phyloP scores from a whole-genome alignment of 2,113 vertebrate species.

The Grammomys dolichurus region DNA sequence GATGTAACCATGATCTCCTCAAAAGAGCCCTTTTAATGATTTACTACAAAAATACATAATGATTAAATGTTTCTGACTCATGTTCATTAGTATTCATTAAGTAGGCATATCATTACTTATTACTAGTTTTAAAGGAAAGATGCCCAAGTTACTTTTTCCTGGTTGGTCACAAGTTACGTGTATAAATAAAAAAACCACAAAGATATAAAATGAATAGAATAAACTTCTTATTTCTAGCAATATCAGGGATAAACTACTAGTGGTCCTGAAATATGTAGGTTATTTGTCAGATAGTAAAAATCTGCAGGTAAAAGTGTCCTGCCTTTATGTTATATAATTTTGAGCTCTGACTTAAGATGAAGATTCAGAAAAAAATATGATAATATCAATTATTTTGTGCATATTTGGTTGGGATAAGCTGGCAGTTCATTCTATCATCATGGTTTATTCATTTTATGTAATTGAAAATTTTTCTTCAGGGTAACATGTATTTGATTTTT shows the following conservation, averaged over 20 bases:
- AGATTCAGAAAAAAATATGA: conserved; percentile 51
- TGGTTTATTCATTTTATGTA: conserved; percentile 72
- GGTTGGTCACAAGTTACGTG: neutral
- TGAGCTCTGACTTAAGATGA: conserved; percentile 24
- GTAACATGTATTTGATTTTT: conserved; percentile 74
- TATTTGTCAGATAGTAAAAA: conserved; percentile 47
- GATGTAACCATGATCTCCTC: neutral
- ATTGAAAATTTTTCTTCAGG: conserved; percentile 74
- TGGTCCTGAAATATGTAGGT: neutral
- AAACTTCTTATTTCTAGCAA: neutral
- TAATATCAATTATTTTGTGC: conserved; percentile 53
- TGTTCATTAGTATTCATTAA: neutral
- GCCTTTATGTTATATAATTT: neutral
- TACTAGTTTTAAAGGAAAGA: neutral
- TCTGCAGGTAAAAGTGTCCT: conserved; percentile 28
- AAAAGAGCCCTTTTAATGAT: neutral
- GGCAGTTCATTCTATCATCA: conserved; percentile 58
- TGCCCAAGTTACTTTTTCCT: neutral
- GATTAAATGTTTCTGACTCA: conserved; percentile 2
- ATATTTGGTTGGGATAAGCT: neutral
- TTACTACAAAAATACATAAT: neutral
- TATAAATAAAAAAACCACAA: neutral
- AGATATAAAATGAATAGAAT: neutral
- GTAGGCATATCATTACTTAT: neutral
- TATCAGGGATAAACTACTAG: neutral